phyloP scores from a whole-genome alignment of 1,140 invertebrate genomes.

The Cataglyphis hispanica region DNA sequence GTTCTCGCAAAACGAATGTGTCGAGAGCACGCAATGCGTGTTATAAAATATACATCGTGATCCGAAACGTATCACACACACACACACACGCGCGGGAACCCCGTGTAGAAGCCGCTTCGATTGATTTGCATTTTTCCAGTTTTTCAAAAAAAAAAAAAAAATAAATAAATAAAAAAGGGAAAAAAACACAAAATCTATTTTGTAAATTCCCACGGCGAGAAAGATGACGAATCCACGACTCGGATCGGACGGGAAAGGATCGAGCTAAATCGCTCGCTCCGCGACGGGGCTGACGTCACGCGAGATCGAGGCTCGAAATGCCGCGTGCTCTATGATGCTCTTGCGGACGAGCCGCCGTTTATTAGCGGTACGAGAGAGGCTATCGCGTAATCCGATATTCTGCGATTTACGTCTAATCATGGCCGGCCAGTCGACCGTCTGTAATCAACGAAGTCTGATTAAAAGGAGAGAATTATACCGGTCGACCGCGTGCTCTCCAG shows the following conservation, averaged over 20 bases:
- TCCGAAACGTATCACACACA: slow-evolving; percentile 35
- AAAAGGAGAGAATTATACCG: slow-evolving; percentile 50
- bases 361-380: background rate
- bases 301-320: background rate
- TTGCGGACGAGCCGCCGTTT: slow-evolving; percentile 8
- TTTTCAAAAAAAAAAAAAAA: background rate
- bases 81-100: background rate
- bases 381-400: slow-evolving; percentile 51
- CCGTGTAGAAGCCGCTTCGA: background rate
- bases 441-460: slow-evolving; percentile 54
- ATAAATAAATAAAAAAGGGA: too few relatives aligned
- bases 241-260: background rate
- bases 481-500: slow-evolving; percentile 3
- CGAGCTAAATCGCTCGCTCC: slow-evolving; percentile 1
- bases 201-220: background rate
- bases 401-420: slow-evolving; percentile 50
- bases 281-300: slow-evolving; percentile 19
- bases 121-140: background rate
- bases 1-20: slow-evolving; percentile 44
- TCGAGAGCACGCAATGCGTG: slow-evolving; percentile 39
- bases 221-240: background rate
- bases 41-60: slow-evolving; percentile 12
- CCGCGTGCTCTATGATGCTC: background rate
- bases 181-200: background rate
- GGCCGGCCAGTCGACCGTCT: background rate